These are phyloP conservation scores for Pycnomerus fuliginosus DNA, from an alignment of 2,888 invertebrate genomes.

Conservation along the genomic window DNA sequence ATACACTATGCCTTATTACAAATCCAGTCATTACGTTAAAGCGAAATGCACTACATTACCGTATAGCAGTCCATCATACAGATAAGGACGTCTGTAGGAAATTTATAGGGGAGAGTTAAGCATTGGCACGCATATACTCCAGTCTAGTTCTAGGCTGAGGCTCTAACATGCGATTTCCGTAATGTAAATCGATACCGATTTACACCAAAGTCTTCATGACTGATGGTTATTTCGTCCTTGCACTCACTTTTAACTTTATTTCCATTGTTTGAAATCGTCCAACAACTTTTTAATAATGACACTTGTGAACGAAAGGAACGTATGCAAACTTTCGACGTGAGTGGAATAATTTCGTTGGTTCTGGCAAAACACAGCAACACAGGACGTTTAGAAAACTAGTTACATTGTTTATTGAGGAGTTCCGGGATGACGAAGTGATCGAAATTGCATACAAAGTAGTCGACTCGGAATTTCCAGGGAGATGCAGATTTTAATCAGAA, in stretches of 20 bases:
- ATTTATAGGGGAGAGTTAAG: constrained; percentile 26
- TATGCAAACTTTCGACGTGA: constrained; percentile 12
- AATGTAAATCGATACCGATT: constrained; percentile 11
- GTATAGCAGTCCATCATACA: constrained; percentile 26
- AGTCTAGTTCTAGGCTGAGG: constrained; percentile 11
- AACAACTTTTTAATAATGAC: no score
- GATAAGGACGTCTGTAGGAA: constrained; percentile 28
- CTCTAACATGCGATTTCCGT: constrained; percentile 16
- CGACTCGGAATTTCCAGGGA: no score
- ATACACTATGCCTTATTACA: constrained; percentile 6
- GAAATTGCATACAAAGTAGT: constrained; percentile 25
- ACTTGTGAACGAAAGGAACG: constrained; percentile 1
- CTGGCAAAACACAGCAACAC: no score
- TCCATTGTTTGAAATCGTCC: no score
- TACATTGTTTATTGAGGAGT: constrained; percentile 23
- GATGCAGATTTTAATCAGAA: no score
- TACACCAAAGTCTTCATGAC: constrained; percentile 2
- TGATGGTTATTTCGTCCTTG: constrained; percentile 3
- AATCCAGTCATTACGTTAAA: constrained; percentile 12
- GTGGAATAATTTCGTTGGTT: constrained; percentile 5
- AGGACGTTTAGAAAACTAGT: constrained; percentile 2
- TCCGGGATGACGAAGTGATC: constrained; percentile 22
- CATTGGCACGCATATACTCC: constrained; percentile 26
- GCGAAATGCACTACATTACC: constrained; percentile 18
- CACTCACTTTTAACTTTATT: no score